A percentile compares a stretch with the other conserved stretches of the same genome.
phyloP scores from a whole-genome alignment of 2,113 vertebrate genomes.

The Ciconia stormi region DNA sequence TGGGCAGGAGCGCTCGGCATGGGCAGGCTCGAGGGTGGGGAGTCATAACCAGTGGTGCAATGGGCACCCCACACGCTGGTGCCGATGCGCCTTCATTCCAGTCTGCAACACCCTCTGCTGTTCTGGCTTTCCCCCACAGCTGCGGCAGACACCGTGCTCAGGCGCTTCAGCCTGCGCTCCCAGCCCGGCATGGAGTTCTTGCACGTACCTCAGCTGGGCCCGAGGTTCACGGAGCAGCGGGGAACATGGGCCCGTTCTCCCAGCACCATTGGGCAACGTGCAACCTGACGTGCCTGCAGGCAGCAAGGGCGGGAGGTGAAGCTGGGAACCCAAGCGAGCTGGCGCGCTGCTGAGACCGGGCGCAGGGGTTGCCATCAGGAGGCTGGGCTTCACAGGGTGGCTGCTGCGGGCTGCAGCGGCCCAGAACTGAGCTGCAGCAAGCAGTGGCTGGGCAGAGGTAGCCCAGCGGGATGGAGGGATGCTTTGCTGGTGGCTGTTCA shows the following conservation, averaged over 20 bases:
- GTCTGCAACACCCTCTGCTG: not conserved
- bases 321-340: rapidly evolving
- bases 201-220: not conserved
- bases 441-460: not conserved
- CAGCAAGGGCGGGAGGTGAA: not conserved
- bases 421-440: not conserved
- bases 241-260: rapidly evolving
- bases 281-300: not conserved
- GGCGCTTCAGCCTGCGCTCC: not conserved
- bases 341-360: rapidly evolving
- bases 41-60: rapidly evolving
- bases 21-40: not conserved
- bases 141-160: rapidly evolving
- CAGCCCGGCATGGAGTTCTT: not conserved
- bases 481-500: not conserved
- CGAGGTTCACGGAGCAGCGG: not conserved
- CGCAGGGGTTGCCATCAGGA: not conserved
- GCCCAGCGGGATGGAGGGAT: not conserved
- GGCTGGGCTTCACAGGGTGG: not conserved
- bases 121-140: not conserved
- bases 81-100: rapidly evolving
- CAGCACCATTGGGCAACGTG: not conserved
- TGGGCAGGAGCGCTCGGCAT: not conserved
- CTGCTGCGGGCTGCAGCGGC: not conserved
- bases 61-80: not conserved